Base-by-base conservation (phyloP, 1,140 invertebrate genomes). In the Calephelis nemesis region DNA sequence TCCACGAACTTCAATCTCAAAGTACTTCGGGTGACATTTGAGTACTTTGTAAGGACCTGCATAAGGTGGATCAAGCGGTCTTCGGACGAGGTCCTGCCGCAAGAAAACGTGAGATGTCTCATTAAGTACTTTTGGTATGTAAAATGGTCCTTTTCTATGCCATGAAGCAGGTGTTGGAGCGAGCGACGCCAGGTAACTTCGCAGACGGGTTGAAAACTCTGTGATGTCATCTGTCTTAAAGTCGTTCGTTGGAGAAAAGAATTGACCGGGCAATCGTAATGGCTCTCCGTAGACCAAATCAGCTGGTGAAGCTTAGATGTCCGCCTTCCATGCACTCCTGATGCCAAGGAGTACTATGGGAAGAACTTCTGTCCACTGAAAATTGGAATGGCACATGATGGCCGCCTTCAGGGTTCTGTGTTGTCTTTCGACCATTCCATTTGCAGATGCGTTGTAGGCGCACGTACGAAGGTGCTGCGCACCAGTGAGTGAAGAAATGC, bases 91-190 rank as follows among this genome's bases (percentile, higher is more conserved):
- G 15, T 19, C 15, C 15, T 75, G 72, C 0, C 88, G 76, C 5
- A 90, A 12, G 49, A 91, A 91, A 10, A 89, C 86, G 50, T 81
- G 72, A 10, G 69, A 62, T 8, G 65, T 65, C 7, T 63, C 71
- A 9, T 66, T 10, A 1, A 79, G 68, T 63, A 70, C 71, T 7
- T 52, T 66, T 9, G 77, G 79, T 10, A 75, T 12, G 54, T 79
- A 79, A 54, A 81, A 81, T 1, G 74, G 60, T 8, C 64, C 69
- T 15, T 42, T 72, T 11, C 48, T 64, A 50, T 75, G 77, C 70
- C 77, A 74, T 19, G 70, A 65, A 12, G 77, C 71, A 15, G 74
- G 75, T 50, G 40, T 63, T 2, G 75, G 75, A 11, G 74, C 67
- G 7, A 77, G 62, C 63, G 73, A 74, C 12, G 40, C 47, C 63